Base-by-base conservation (phyloP, 2,888 invertebrate species). In the Xestoiulus laeticollis region DNA sequence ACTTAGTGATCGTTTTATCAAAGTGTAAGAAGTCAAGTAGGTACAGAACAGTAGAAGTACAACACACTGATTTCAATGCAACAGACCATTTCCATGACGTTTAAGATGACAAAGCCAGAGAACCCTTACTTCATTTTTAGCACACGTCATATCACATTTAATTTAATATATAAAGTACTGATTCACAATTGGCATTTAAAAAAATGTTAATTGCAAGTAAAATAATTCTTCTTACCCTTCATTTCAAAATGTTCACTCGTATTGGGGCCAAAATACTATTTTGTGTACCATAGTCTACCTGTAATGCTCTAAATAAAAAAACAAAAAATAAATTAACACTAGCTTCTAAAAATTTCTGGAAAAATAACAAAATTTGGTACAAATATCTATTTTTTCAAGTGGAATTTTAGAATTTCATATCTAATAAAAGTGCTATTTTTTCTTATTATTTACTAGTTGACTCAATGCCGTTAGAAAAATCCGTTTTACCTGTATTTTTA, bases 1-100 rank as follows among this genome's bases (percentile, higher is more conserved):
- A 85, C 85, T 78, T 78, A 85, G 85, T 85, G 85, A 85, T 85
- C 85, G 44, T 85, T 85, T 85, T 85, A 85, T 85, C 85, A 85
- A 85, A 85, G 85, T 85, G 85, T 85, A 85, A 85, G 85, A 85
- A 85, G 85, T 85, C 85, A 85, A 85, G 44, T 85, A 85, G 85
- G 85, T 85, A 85, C 85, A 85, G 85, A 85, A 85, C 85, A 85
- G 38, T 43, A 85, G 43, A 78, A 85, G 38, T 85, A 85, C 85
- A 85, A 44, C 43, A 78, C 78, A 85, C 85, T 85, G 44, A 12
- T 85, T 85, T 85, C 44, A 85, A 85, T 38, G 12, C 85, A 85
- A 43, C 26, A 85, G 43, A 85, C 85, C 38, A 85, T 85, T 85
- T 85, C 38, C n/a, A 38, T 38, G 26, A 12, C 38, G 10, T 78